phyloP scores from a whole-genome alignment of 2,113 vertebrate genomes.

The Charadrius vociferus region DNA sequence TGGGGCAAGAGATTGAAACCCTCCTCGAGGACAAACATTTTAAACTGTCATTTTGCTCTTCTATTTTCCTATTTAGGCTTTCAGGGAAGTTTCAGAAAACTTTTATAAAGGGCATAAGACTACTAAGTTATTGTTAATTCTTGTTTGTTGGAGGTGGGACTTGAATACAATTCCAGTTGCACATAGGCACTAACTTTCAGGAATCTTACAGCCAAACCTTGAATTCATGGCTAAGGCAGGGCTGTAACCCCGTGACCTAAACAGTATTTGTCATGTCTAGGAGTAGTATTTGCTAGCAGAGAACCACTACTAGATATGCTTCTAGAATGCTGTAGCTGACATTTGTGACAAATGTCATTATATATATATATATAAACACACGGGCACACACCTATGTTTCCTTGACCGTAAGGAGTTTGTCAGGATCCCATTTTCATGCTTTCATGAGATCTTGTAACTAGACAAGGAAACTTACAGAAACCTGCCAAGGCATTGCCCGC shows the following conservation, averaged over 20 bases:
- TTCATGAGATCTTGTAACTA: not conserved
- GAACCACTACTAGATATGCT: not conserved
- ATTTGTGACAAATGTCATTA: conserved; percentile 2
- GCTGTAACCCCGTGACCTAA: not conserved
- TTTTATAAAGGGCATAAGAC: not conserved
- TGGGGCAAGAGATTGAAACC: not conserved
- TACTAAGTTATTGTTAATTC: not conserved
- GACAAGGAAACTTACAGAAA: conserved; percentile 21
- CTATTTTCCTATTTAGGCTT: not conserved
- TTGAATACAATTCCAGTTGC: not conserved
- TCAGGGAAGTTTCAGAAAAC: not conserved
- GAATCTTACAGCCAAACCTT: not conserved
- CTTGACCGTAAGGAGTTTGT: not conserved
- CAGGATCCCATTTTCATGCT: conserved; percentile 24
- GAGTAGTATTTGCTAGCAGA: not conserved
- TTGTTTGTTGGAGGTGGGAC: not conserved
- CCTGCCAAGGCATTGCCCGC: conserved; percentile 10
- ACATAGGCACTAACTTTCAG: not conserved
- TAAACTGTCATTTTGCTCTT: not conserved
- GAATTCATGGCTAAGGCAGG: not conserved
- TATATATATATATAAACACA: not conserved
- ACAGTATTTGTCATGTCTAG: not conserved
- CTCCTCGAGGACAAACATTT: not conserved
- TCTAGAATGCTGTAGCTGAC: not conserved
- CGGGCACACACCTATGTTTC: not conserved